These are phyloP conservation scores for Apostichopus japonicus DNA, from an alignment of 35 echinoderm and acorn worm species.

Conservation along the genomic window DNA sequence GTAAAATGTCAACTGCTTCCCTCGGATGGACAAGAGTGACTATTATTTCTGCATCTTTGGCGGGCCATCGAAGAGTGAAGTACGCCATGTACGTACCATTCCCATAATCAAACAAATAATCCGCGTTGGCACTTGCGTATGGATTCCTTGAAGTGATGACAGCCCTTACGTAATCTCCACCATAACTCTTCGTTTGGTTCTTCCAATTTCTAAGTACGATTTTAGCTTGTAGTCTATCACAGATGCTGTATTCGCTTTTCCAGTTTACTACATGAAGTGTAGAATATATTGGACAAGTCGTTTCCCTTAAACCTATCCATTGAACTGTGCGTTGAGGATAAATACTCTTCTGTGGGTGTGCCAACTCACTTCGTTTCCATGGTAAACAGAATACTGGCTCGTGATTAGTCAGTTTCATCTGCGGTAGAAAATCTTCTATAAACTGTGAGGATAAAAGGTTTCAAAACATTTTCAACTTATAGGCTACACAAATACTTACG, in stretches of 20 bases:
- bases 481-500: no score
- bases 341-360: not conserved
- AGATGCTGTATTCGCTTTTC: not conserved
- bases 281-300: slow-evolving; percentile 28
- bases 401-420: slow-evolving; percentile 12
- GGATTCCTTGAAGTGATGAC: slow-evolving; percentile 7
- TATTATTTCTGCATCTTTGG: slow-evolving; percentile 19
- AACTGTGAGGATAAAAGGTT: not conserved
- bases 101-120: slow-evolving; percentile 18
- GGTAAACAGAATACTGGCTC: not conserved
- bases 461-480: no score
- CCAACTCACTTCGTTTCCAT: not conserved
- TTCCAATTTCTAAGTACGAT: slow-evolving; percentile 31
- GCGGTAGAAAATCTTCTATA: slow-evolving; percentile 34
- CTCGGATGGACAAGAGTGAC: slow-evolving; percentile 11
- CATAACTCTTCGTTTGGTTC: slow-evolving; percentile 21
- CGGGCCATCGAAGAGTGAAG: slow-evolving; percentile 29
- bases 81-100: slow-evolving; percentile 22
- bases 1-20: slow-evolving; percentile 7
- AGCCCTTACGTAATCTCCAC: slow-evolving; percentile 33
- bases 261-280: not conserved
- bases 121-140: not conserved
- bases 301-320: slow-evolving; percentile 14
- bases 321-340: not conserved
- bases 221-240: slow-evolving; percentile 16